Base-by-base conservation (phyloP, 2,797 vertebrate genomes). In the Numenius phaeopus region DNA sequence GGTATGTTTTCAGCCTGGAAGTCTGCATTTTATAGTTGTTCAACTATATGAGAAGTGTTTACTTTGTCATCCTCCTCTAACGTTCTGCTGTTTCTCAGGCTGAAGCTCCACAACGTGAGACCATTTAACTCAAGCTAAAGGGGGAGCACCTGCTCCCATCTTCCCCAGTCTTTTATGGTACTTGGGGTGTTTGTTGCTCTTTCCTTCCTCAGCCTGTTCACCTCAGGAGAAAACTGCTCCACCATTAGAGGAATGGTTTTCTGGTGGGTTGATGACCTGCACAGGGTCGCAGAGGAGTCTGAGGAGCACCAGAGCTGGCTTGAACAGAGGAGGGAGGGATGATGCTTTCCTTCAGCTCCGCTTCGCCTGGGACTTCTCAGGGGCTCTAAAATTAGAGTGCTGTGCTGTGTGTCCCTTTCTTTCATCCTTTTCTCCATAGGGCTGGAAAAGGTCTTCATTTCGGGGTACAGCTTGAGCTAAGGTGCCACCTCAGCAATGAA, bases 301-400 rank as follows among this genome's bases (percentile, higher is more conserved):
- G 71, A 29, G 50, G 26, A 54, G 46, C 44, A 55, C 0, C 0
- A 54, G 49, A 77, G 32, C 11, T 88, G 67, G 2, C 30, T 57
- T 44, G 39, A 67, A 19, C 13, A 57, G 47, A 52, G 59, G n/a
- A 72, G 46, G 14, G 12, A 57, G 23, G 19, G 49, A 91, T 58
- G n/a, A 64, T 0, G 0, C 71, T 67, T 30, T 86, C n/a, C 64
- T 78, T 55, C 64, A 81, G 79, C 39, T 78, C 44, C 7, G 1
- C 57, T 81, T 87, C 2, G 1, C 24, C 0, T 44, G 44, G n/a
- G 34, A 32, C 37, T 86, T 69, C 42, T 72, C 29, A 5, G 16
- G 71, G 42, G 20, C n/a, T 29, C 71, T 52, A 11, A 65, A 76
- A 37, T 22, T n/a, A 66, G 29, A 30, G 11, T 32, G 5, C 49